Evolutionary conservation across 2,797 vertebrate species (phyloP), one percentile per base, ranked within the genome.

Genomic region (Gallirallus australis): DNA sequence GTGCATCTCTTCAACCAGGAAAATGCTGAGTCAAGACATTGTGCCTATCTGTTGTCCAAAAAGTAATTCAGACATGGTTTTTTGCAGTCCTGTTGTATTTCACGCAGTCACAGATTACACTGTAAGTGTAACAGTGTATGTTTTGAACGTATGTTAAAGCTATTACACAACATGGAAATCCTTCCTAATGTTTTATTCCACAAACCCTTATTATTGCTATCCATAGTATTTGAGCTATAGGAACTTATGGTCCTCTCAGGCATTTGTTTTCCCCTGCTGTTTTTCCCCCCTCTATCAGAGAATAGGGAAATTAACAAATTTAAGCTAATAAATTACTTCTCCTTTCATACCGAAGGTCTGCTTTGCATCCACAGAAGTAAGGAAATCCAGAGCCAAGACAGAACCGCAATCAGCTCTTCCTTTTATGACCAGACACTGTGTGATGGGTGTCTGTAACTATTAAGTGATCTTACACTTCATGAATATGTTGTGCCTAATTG

Each of bases 381-480:
- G 60, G 88, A 93, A 94, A 82, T 53, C 78, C 90, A 93, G 86
- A 94, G 81, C 92, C 93, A 82, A 93, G 91, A 89, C 20, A 90
- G 91, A 95, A 94, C 86, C 71, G 61, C 83, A 90, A 80, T 85
- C 90, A 95, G 94, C 77, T 95, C 96, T 97, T 96, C 96, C 95
- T 96, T 86, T 87, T 70, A 89, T 75, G 96, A 97, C 96, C 96
- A 96, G 96, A 54, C 96, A 96, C 96, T 97, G 96, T 94, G 89
- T 92, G 91, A 90, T 60, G 64, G 47, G 94, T 96, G 96, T 96
- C 96, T 97, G 93, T 82, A 69, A 84, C 86, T 90, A 89, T 86
- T 33, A 95, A 93, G 95, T 96, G 94, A 96, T 93, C 95, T 97
- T 96, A 95, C 64, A 94, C 81, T 82, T 94, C 66, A 68, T 93